phyloP scores from a whole-genome alignment of 2,888 invertebrate species.

The Orchestes rusci region DNA sequence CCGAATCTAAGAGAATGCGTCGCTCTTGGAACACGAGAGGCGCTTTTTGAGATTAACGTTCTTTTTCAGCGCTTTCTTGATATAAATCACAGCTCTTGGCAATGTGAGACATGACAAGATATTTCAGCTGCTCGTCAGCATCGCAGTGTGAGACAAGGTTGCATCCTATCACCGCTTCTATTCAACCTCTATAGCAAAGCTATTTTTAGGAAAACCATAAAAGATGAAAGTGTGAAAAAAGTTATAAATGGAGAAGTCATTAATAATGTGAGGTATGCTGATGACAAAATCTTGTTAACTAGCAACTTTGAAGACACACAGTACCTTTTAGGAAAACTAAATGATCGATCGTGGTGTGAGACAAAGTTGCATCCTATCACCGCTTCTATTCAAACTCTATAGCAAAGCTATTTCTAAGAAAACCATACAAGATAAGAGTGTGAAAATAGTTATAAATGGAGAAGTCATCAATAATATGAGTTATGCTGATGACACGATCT shows the following conservation, averaged over 20 bases:
- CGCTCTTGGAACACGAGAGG: constrained; percentile 1
- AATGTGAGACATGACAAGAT: background rate
- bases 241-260: background rate
- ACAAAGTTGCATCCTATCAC: constrained; percentile 10
- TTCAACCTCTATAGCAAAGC: background rate
- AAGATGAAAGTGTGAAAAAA: background rate
- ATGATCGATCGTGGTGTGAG: constrained; percentile 9
- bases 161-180: no score
- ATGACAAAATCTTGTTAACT: constrained; percentile 2
- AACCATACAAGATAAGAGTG: constrained; percentile 2
- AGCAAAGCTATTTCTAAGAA: constrained; percentile 1
- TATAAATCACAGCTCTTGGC: background rate
- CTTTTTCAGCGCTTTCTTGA: constrained; percentile 1
- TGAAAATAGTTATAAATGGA: constrained; percentile 3
- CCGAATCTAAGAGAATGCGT: background rate
- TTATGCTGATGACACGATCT: constrained; percentile 3
- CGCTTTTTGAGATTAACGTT: background rate
- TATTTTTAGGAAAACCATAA: background rate
- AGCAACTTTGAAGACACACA: constrained; percentile 6
- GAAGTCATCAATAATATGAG: constrained; percentile 1
- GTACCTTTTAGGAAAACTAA: constrained; percentile 2
- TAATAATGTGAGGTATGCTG: background rate
- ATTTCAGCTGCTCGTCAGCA: background rate
- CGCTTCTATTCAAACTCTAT: constrained; percentile 1
- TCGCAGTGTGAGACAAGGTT: no score